Evolutionary conservation across 1,140 invertebrate species (phyloP).

Genomic region (Drosophila elegans): DNA sequence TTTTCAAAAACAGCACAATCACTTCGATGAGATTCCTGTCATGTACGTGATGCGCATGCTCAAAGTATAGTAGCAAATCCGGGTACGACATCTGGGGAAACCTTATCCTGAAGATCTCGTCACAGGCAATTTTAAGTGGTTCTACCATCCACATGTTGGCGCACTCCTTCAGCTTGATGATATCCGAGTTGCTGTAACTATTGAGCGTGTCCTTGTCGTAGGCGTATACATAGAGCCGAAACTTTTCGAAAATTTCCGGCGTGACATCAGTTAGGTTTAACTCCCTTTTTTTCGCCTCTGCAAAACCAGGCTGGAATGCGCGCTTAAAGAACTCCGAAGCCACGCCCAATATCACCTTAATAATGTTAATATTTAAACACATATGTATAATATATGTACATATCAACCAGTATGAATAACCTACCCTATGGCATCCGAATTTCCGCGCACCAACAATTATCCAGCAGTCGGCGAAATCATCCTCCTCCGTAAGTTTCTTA

Average conservation of each 20-base stretch:
- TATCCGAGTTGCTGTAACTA: not conserved
- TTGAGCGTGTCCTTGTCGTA: not conserved
- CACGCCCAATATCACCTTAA: conserved; percentile 14
- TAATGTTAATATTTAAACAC: not conserved
- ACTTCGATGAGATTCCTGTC: accelerated
- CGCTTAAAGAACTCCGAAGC: conserved; percentile 23
- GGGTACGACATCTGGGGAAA: not conserved
- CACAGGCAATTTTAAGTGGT: not conserved
- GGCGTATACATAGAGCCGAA: conserved; percentile 12
- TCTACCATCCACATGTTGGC: conserved; percentile 11
- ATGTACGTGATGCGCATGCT: conserved; percentile 5
- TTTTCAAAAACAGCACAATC: accelerated
- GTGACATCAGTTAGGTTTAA: conserved; percentile 1
- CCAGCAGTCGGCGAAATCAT: conserved; percentile 22
- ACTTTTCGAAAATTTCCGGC: conserved; percentile 15
- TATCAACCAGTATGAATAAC: not conserved
- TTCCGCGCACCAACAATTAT: conserved; percentile 5
- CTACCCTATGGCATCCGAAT: conserved; percentile 37
- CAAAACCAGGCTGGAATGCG: conserved; percentile 17
- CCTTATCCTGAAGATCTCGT: not conserved
- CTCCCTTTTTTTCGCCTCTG: not conserved
- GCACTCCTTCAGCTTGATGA: conserved; percentile 9
- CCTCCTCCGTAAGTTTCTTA: conserved; percentile 1
- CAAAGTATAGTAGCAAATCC: conserved; percentile 12
- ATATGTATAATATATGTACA: not conserved